Conservation (phyloP, 2,888 invertebrate genomes). For the Liopterus haemorrhoidalis region DNA sequence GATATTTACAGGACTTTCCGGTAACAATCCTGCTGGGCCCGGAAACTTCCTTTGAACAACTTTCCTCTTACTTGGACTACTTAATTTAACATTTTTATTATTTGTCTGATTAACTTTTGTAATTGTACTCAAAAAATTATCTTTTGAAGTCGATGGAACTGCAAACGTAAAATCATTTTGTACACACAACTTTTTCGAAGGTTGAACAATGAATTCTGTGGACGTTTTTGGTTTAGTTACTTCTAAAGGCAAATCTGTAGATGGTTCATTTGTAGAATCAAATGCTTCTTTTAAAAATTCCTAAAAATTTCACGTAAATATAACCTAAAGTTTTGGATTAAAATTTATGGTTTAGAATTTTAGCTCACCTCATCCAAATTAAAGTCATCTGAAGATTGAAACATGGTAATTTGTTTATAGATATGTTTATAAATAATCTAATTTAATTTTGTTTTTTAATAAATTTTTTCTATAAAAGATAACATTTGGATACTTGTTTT, state of each 20-base stretch:
- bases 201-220: neutral
- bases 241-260: no score
- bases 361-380: conserved; percentile 16
- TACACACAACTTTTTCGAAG: neutral
- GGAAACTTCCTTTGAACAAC: conserved; percentile 35
- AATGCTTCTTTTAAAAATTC: conserved; percentile 18
- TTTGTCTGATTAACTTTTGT: neutral
- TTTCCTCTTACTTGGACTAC: conserved; percentile 17
- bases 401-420: conserved; percentile 12
- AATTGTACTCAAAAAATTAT: neutral
- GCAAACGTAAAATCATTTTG: neutral
- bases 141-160: no score
- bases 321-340: no score
- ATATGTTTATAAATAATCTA: conserved; percentile 2
- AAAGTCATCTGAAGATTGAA: conserved; percentile 17
- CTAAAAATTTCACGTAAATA: conserved; percentile 6
- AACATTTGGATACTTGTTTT: no score
- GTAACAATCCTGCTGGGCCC: conserved; percentile 36
- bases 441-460: no score
- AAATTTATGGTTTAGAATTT: neutral
- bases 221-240: neutral
- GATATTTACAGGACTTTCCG: conserved; percentile 24
- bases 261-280: neutral
- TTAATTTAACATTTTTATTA: conserved; percentile 12
- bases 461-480: no score